phyloP scores from a whole-genome alignment of 2,797 vertebrate species.

The Syndactyla subalaris region DNA sequence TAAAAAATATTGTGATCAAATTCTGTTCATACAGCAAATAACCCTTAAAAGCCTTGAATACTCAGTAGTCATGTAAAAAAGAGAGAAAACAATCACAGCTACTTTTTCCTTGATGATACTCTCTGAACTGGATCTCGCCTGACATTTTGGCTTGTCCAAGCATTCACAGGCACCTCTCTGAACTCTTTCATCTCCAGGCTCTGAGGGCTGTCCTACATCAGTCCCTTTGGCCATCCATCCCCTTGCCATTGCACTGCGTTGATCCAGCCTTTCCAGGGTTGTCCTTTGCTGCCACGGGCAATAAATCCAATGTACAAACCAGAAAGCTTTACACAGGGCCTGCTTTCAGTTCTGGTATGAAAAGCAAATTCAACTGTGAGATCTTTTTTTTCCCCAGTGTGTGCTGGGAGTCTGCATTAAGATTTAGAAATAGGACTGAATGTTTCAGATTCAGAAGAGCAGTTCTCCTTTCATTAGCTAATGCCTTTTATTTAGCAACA shows the following conservation, averaged over 20 bases:
- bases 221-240: neutral
- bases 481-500: constrained; percentile 1
- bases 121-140: neutral
- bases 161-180: neutral
- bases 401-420: neutral
- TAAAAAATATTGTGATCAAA: neutral
- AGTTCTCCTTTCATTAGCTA: neutral
- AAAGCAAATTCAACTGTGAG: neutral
- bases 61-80: neutral
- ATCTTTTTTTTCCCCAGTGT: fast-evolving
- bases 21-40: neutral
- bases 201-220: neutral
- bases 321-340: neutral
- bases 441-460: neutral
- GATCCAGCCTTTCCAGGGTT: neutral
- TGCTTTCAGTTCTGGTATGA: neutral
- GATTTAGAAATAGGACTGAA: neutral
- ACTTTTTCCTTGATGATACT: neutral
- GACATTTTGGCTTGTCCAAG: neutral
- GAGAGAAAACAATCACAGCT: neutral
- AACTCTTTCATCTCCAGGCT: neutral
- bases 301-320: neutral
- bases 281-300: neutral
- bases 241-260: fast-evolving
- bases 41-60: neutral